A percentile compares a stretch with the other conserved stretches of the same genome.
phyloP scores from a whole-genome alignment of 2,888 invertebrate genomes.

The Dexiosoma caninum region DNA sequence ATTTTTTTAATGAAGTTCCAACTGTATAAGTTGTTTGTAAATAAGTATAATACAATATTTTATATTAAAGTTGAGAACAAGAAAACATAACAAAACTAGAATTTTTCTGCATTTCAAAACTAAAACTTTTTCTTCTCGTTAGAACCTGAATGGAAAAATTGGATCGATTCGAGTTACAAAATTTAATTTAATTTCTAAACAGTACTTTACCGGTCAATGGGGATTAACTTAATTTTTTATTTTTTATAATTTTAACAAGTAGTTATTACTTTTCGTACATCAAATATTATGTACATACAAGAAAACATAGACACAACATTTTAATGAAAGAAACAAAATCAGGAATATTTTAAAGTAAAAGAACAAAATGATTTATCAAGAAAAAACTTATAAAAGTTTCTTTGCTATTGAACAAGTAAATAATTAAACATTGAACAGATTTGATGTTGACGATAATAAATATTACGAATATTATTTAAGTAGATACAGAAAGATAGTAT shows the following conservation, averaged over 20 bases:
- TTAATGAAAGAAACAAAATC: not conserved
- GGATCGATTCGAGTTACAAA: not conserved
- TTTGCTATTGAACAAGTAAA: constrained; percentile 35
- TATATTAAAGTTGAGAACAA: not conserved
- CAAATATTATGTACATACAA: constrained; percentile 38
- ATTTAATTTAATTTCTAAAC: not conserved
- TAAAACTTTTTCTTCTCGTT: not conserved
- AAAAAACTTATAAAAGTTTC: constrained; percentile 15
- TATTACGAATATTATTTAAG: constrained; percentile 35
- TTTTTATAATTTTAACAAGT: not conserved
- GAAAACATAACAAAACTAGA: not conserved
- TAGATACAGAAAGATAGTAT: constrained; percentile 37
- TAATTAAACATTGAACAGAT: constrained; percentile 34
- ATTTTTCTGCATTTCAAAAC: not conserved
- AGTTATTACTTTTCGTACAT: constrained; percentile 26
- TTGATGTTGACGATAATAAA: constrained; percentile 39
- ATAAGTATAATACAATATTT: not conserved
- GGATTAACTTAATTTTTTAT: not conserved
- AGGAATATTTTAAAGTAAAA: not conserved
- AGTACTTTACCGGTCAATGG: not conserved
- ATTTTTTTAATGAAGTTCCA: constrained; percentile 9
- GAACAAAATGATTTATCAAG: not conserved
- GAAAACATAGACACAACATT: constrained; percentile 43
- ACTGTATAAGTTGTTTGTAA: not conserved
- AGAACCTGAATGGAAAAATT: not conserved